Evolutionary conservation across 2,888 invertebrate genomes (phyloP), one percentile per base, ranked within the genome.

Genomic region (Chironomus riparius): DNA sequence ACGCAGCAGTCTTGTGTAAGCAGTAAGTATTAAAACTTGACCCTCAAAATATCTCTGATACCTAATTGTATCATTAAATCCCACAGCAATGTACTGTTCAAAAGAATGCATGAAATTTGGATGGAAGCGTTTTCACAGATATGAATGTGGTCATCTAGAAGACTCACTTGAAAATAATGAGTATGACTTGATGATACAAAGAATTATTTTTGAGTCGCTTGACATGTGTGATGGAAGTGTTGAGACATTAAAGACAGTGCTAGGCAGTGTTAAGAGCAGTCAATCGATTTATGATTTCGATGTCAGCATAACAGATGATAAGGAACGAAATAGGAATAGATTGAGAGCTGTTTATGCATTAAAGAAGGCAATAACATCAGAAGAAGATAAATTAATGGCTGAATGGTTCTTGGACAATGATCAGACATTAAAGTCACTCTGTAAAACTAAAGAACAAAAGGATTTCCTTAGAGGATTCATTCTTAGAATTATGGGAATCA

Each of bases 161-260:
- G 48, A 68, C 10, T 47, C 12, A 3, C 18, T 18, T 3, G 24
- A 65, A 48, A 61, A 74, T 22, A 62, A 74, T n/a, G 68, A 62
- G 5, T 74, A 62, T 21, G 28, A 47, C 6, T 28, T 74, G 68
- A 74, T 74, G 74, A 22, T 74, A n/a, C 38, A 74, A 13, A 47
- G 68, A 68, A 68, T 24, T 15, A 10, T 68, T 13, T 74, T 68
- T 10, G 47, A 74, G 13, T 18, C 47, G 12, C 22, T 74, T 13
- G 62, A 47, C 3, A 47, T 74, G 6, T 65, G 6, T 65, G 65
- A 65, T 62, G 65, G 47, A 65, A 68, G 18, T 48, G 38, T 65
- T 13, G 68, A 68, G 6, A 68, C 47, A 28, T 48, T 70, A 21
- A 48, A 28, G 24, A 48, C n/a, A 47, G 10, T 70, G 0, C 22